These are phyloP conservation scores for Tragelaphus eurycerus DNA, from an alignment of 2,797 vertebrate species.

Conservation along the genomic window DNA sequence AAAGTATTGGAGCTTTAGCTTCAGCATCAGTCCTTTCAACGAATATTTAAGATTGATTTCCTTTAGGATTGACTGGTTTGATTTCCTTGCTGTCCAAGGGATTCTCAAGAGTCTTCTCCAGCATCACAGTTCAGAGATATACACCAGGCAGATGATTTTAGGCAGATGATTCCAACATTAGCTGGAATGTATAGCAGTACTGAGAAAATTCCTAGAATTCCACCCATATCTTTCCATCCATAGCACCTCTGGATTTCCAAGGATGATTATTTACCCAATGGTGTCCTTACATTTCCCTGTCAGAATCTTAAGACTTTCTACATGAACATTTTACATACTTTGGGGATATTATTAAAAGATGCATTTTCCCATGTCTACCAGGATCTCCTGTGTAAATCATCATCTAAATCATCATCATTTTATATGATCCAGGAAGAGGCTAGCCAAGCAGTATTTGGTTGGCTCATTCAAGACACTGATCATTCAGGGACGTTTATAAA, in stretches of 20 bases:
- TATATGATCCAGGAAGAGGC: background rate
- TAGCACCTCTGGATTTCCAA: background rate
- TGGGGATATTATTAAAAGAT: conserved; percentile 61
- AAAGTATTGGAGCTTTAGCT: background rate
- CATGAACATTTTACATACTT: background rate
- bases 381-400: conserved; percentile 77
- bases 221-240: background rate
- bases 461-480: background rate
- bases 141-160: background rate
- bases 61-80: background rate
- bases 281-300: background rate
- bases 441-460: background rate
- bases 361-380: conserved; percentile 77
- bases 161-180: background rate
- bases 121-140: background rate
- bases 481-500: conserved; percentile 4
- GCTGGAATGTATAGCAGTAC: background rate
- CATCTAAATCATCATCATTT: background rate
- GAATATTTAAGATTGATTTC: background rate
- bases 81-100: background rate
- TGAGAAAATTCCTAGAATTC: background rate
- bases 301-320: background rate
- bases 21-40: background rate
- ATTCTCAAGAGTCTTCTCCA: background rate
- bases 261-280: background rate